Conservation (phyloP, 2,888 invertebrate genomes). For the Meliscaeva auricollis region DNA sequence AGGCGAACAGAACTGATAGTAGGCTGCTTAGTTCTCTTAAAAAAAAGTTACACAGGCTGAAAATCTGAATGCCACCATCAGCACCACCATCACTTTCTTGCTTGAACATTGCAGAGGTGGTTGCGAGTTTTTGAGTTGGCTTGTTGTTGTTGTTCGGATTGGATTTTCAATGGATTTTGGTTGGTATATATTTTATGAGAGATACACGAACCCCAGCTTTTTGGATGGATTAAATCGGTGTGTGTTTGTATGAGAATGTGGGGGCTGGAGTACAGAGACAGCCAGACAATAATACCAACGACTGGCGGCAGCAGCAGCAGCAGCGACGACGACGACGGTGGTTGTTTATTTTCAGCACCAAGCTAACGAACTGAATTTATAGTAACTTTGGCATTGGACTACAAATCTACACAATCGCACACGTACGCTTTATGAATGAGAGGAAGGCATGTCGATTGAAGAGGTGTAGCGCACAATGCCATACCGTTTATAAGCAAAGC, state of each 20-base stretch:
- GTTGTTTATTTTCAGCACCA: slow-evolving; percentile 10
- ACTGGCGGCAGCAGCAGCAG: not conserved
- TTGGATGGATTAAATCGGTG: slow-evolving; percentile 11
- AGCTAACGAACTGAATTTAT: slow-evolving; percentile 36
- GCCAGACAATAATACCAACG: slow-evolving; percentile 10
- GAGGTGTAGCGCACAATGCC: not conserved
- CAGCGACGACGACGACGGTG: too few species aligned
- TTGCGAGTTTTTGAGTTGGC: too few species aligned
- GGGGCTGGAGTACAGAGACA: slow-evolving; percentile 47
- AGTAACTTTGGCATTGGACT: slow-evolving; percentile 70
- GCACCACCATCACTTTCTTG: not conserved
- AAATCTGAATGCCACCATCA: not conserved
- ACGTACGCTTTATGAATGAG: slow-evolving; percentile 29
- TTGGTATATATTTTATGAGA: slow-evolving; percentile 26
- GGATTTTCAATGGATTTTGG: slow-evolving; percentile 28
- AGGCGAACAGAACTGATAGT: slow-evolving; percentile 76
- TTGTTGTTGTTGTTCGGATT: slow-evolving; percentile 4
- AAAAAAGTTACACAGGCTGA: not conserved
- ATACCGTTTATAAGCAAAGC: not conserved
- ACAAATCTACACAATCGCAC: slow-evolving; percentile 12
- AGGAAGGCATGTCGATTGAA: not conserved
- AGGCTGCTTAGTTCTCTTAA: slow-evolving; percentile 15
- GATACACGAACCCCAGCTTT: slow-evolving; percentile 19
- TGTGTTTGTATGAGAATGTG: slow-evolving; percentile 46
- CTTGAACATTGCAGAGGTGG: not conserved